Evolutionary conservation across 2,113 vertebrate genomes (phyloP).

Genomic region (Sylvia atricapilla): DNA sequence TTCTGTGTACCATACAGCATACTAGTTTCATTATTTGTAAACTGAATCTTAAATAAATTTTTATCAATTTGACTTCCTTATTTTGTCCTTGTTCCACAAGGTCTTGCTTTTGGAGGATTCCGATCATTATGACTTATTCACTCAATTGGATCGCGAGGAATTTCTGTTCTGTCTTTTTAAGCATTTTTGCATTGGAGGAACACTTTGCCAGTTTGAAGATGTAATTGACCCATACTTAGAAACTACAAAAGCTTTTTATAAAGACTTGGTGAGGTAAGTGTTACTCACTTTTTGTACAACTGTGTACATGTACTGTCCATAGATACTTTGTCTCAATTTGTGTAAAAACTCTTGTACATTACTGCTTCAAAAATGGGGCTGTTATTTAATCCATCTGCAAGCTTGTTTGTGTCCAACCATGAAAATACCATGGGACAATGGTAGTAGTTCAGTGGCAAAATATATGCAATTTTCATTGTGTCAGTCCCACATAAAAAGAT

Average conservation of each 20-base stretch:
- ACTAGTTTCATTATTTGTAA: neutral
- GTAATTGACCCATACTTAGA: conserved; percentile 84
- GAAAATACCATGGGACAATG: neutral
- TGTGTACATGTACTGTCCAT: neutral
- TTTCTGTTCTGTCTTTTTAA: conserved; percentile 94
- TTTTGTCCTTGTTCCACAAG: conserved; percentile 64
- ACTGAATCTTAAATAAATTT: neutral
- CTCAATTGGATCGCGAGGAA: conserved; percentile 79
- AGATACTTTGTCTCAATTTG: neutral
- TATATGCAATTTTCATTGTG: neutral
- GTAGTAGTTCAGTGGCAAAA: neutral
- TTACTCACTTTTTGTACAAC: neutral
- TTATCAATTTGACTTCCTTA: neutral
- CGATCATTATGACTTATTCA: conserved; percentile 81
- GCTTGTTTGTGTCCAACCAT: neutral
- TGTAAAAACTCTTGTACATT: neutral
- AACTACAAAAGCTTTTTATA: conserved; percentile 88
- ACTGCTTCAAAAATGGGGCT: neutral
- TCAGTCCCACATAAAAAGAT: neutral
- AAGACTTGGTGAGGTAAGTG: conserved; percentile 88
- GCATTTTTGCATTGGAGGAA: conserved; percentile 91
- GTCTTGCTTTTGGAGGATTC: conserved; percentile 87
- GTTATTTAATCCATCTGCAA: neutral
- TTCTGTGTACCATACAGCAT: neutral
- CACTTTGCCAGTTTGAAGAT: conserved; percentile 93